Evolutionary conservation across 1,140 invertebrate species (phyloP), one percentile per base, ranked within the genome.

Genomic region (Pseudomyrmex gracilis): DNA sequence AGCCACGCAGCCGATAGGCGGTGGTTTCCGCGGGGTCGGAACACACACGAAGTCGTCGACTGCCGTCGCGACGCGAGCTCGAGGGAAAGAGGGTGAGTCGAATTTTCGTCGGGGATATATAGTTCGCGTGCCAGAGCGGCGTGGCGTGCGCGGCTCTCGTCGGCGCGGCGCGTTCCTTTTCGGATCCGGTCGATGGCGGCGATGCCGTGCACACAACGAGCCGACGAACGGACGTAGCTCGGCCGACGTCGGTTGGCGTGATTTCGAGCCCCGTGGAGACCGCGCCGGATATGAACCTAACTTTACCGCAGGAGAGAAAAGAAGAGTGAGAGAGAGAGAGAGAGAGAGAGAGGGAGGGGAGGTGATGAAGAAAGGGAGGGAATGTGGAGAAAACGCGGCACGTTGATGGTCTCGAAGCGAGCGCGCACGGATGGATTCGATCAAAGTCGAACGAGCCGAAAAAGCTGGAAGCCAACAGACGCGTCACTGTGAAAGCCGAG

Each of bases 241-340:
- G 53, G 47, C 71, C 71, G 58, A 77, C 66, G 58, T 73, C 84
- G 87, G 87, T 82, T 92, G 88, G 89, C 91, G 90, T 92, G 91
- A 92, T 92, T 91, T 76, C 86, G 73, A 90, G 82, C 85, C 85
- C 87, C 87, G 86, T 82, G 84, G 85, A 91, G 91, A 88, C 88
- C 89, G 85, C 89, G 87, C 90, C 91, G 90, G 91, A 92, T 92
- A 92, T 92, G 90, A 92, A 92, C 90, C 90, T 91, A 91, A 91
- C 88, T 92, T 91, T 87, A 77, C 68, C 73, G 63, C 34, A 34
- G 34, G 34, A 34, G 34, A 34, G 34, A 34, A 34, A 34, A 7
- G 34, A 34, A 34, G 7, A 34, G 34, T 0, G 60, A 61, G 61
- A 85, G 74, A 17, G 60, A 53, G 58, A 73, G 15, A 70, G 51